A percentile compares a stretch with the other conserved stretches of the same genome.
Conservation (phyloP, 2,888 invertebrate species). For the Hyalella azteca region DNA sequence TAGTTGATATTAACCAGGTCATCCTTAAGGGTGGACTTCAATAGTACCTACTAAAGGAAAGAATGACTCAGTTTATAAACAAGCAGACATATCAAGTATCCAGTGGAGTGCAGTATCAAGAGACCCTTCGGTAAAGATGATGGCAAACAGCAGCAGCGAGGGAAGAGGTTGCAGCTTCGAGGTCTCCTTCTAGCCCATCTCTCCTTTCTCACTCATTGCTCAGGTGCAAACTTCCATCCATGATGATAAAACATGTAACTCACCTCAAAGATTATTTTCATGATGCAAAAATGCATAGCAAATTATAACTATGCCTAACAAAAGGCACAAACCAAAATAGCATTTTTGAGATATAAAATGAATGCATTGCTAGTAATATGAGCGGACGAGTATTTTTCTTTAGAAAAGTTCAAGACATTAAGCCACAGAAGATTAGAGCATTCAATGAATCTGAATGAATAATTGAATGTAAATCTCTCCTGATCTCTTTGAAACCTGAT, state of each 20-base stretch:
- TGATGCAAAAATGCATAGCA: too few relatives aligned
- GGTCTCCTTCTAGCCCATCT: constrained; percentile 4
- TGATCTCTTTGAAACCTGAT: too few relatives aligned
- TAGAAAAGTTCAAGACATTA: too few relatives aligned
- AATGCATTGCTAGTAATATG: too few relatives aligned
- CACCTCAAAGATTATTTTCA: background rate
- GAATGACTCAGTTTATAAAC: constrained; percentile 31
- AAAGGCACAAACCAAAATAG: too few relatives aligned
- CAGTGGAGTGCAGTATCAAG: constrained; percentile 2
- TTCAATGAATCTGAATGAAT: too few relatives aligned
- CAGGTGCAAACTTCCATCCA: background rate
- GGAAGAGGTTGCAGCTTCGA: background rate
- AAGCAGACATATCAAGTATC: constrained; percentile 7
- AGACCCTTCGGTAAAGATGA: background rate
- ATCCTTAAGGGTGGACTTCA: background rate
- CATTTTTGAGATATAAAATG: too few relatives aligned
- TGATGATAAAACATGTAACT: background rate
- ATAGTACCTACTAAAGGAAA: constrained; percentile 36
- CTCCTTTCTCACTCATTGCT: background rate
- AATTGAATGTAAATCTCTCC: too few relatives aligned
- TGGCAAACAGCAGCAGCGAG: constrained; percentile 6
- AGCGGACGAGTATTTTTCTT: too few relatives aligned
- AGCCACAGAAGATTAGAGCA: too few relatives aligned
- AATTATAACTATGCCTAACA: too few relatives aligned
- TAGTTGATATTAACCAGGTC: too few relatives aligned